Evolutionary conservation across 2,113 vertebrate genomes (phyloP).

Genomic region (Macrotis lagotis): DNA sequence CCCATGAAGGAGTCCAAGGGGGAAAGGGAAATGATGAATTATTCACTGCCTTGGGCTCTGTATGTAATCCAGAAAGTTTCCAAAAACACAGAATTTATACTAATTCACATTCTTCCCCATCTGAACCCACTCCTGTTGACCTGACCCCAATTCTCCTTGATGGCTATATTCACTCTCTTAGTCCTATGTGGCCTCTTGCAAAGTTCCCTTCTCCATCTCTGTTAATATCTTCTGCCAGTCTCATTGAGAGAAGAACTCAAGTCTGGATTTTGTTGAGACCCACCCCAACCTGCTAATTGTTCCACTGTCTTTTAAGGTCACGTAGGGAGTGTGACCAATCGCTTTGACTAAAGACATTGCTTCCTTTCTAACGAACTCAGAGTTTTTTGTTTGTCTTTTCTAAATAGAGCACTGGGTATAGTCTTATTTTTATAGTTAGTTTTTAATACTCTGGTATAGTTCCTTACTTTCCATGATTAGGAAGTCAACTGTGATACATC

Average conservation of each 20-base stretch:
- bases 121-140: neutral
- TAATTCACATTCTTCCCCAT: neutral
- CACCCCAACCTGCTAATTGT: neutral
- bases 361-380: neutral
- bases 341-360: neutral
- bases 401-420: neutral
- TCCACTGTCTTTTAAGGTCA: neutral
- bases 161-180: neutral
- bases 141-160: neutral
- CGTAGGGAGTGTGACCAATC: neutral
- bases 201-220: neutral
- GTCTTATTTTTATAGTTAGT: neutral
- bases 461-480: neutral
- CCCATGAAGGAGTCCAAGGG: neutral
- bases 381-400: neutral
- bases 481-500: neutral
- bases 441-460: neutral
- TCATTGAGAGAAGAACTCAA: neutral
- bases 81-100: neutral
- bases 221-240: neutral
- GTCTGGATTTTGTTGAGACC: neutral
- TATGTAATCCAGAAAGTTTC: neutral
- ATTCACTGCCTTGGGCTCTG: neutral
- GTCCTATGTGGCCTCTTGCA: neutral
- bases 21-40: neutral